phyloP scores from a whole-genome alignment of 2,888 invertebrate species.

The Hypolimnas misippus region DNA sequence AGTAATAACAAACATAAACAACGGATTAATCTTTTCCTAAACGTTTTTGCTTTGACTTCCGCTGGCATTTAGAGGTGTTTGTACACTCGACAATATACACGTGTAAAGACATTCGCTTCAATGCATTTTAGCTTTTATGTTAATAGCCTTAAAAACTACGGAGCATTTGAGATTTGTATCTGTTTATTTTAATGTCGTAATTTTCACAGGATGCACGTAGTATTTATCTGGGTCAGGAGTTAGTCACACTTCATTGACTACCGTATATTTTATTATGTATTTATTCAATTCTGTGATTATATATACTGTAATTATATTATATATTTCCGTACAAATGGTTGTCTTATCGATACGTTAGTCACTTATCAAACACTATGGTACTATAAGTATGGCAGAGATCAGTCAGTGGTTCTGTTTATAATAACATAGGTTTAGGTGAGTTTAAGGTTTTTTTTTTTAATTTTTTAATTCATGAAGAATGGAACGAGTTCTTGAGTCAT shows the following conservation, averaged over 20 bases:
- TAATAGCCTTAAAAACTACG: conserved; percentile 6
- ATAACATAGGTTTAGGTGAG: too few relatives aligned
- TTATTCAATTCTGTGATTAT: conserved; percentile 1
- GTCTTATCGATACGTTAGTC: not conserved
- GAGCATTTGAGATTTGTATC: conserved; percentile 6
- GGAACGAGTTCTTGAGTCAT: conserved; percentile 30
- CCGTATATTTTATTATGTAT: conserved; percentile 2
- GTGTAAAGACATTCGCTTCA: conserved; percentile 12
- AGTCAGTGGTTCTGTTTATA: too few relatives aligned
- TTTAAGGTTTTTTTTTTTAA: too few relatives aligned
- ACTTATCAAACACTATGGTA: not conserved
- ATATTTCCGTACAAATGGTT: not conserved
- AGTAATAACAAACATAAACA: conserved; percentile 14
- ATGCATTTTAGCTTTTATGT: conserved; percentile 19
- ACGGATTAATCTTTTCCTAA: conserved; percentile 17
- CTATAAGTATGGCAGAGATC: too few relatives aligned
- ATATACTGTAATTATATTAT: not conserved
- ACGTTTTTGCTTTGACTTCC: conserved; percentile 36
- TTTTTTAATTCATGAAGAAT: too few relatives aligned
- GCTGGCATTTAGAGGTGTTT: conserved; percentile 35
- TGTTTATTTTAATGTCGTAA: conserved; percentile 17
- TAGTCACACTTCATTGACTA: not conserved
- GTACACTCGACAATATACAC: conserved; percentile 4
- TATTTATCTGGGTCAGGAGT: conserved; percentile 16
- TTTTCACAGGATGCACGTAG: conserved; percentile 22